A percentile compares a stretch with the other conserved stretches of the same genome.
Evolutionary conservation across 1,140 invertebrate genomes (phyloP).

Genomic region (Drosophila triauraria): DNA sequence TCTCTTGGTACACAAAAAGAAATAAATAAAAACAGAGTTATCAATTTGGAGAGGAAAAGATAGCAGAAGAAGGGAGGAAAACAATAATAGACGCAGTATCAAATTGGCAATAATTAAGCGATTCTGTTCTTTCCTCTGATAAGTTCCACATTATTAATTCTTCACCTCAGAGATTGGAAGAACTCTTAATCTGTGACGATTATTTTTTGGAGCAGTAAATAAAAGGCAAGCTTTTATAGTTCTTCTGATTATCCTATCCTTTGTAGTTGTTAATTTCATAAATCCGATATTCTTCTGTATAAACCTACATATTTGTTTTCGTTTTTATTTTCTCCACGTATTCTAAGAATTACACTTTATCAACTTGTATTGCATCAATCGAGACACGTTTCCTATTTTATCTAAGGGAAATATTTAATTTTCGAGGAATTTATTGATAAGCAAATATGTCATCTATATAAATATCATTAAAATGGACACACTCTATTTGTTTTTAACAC

Average conservation of each 20-base stretch:
- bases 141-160: not conserved
- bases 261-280: not conserved
- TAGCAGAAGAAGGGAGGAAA: not conserved
- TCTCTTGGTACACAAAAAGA: constrained; percentile 1
- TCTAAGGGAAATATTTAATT: constrained; percentile 4
- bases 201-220: constrained; percentile 3
- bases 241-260: constrained; percentile 13
- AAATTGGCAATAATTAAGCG: constrained; percentile 24
- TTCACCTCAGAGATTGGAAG: not conserved
- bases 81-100: constrained; percentile 26
- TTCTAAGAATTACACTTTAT: constrained; percentile 10
- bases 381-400: constrained; percentile 1
- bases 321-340: not conserved
- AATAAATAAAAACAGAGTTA: constrained; percentile 7
- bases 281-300: constrained; percentile 11
- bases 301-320: not conserved
- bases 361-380: constrained; percentile 6
- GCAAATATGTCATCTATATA: constrained; percentile 9
- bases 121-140: not conserved
- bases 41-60: constrained; percentile 17
- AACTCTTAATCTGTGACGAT: not conserved
- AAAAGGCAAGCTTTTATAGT: constrained; percentile 1
- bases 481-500: not conserved
- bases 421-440: constrained; percentile 11
- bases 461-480: not conserved